phyloP scores from a whole-genome alignment of 2,113 vertebrate species.

The Melospiza melodia region DNA sequence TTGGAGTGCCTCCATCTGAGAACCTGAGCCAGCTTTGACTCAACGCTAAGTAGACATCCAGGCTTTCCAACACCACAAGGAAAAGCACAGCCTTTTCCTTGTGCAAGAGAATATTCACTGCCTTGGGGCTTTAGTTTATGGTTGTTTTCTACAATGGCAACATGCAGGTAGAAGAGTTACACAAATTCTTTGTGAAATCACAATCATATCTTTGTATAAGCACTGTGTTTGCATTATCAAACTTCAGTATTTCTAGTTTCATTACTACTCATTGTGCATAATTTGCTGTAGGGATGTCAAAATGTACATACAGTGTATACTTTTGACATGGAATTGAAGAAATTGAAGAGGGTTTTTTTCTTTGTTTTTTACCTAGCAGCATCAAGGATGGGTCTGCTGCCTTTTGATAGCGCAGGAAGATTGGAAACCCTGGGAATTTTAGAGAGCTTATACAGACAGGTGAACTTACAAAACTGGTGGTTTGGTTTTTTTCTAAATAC shows the following conservation, averaged over 20 bases:
- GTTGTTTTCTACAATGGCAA: not conserved
- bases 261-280: not conserved
- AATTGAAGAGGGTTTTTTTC: not conserved
- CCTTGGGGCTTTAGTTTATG: not conserved
- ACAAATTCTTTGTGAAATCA: not conserved
- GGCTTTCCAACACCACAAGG: constrained; percentile 9
- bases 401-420: not conserved
- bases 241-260: not conserved
- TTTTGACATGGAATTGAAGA: not conserved
- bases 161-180: not conserved
- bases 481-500: not conserved
- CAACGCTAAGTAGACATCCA: not conserved
- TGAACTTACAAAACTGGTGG: not conserved
- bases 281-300: not conserved
- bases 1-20: not conserved
- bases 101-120: not conserved
- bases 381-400: not conserved
- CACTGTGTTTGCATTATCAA: not conserved
- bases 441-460: not conserved
- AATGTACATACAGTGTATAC: not conserved
- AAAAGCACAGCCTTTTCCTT: not conserved
- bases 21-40: constrained; percentile 21
- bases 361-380: not conserved
- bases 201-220: not conserved
- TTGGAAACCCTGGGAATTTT: not conserved